Percentiles rank a stretch among this genome's conserved stretches.
These are phyloP conservation scores for Habrosyne pyritoides DNA, from an alignment of 2,888 invertebrate species.

Conservation along the genomic window DNA sequence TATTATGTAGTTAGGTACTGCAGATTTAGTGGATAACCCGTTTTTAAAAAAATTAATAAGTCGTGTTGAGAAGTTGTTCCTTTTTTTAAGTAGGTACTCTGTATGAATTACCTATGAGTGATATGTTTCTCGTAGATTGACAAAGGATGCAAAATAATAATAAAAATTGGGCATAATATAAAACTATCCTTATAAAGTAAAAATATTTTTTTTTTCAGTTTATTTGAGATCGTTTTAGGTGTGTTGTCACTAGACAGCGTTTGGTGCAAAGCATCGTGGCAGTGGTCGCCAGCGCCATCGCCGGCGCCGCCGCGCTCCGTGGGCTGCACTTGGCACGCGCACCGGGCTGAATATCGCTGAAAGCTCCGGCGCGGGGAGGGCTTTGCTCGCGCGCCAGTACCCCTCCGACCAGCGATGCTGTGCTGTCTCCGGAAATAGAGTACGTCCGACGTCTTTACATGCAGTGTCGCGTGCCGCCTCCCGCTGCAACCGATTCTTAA, in stretches of 20 bases:
- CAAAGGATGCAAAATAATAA: no score
- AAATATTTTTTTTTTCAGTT: no score
- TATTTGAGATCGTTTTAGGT: no score
- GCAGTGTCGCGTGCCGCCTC: slow-evolving; percentile 61
- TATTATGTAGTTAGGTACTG: no score
- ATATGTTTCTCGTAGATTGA: no score
- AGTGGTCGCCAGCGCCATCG: slow-evolving; percentile 24
- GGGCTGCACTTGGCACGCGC: slow-evolving; percentile 66
- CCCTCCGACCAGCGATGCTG: slow-evolving; percentile 84
- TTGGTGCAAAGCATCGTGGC: neutral
- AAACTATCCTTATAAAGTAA: no score
- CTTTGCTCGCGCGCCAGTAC: slow-evolving; percentile 72
- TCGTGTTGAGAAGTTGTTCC: no score
- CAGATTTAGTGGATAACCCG: no score
- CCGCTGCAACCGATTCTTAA: slow-evolving; percentile 52
- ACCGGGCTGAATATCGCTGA: slow-evolving; percentile 66
- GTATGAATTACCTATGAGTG: no score
- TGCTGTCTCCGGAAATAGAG: slow-evolving; percentile 85
- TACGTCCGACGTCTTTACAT: slow-evolving; percentile 65
- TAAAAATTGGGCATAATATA: no score
- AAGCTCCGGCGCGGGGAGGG: slow-evolving; percentile 64
- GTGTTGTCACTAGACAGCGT: neutral
- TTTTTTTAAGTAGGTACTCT: no score
- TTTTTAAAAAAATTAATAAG: no score
- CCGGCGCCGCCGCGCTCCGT: slow-evolving; percentile 32